Evolutionary conservation across 2,797 vertebrate genomes (phyloP).

Genomic region (Rhinella marina): DNA sequence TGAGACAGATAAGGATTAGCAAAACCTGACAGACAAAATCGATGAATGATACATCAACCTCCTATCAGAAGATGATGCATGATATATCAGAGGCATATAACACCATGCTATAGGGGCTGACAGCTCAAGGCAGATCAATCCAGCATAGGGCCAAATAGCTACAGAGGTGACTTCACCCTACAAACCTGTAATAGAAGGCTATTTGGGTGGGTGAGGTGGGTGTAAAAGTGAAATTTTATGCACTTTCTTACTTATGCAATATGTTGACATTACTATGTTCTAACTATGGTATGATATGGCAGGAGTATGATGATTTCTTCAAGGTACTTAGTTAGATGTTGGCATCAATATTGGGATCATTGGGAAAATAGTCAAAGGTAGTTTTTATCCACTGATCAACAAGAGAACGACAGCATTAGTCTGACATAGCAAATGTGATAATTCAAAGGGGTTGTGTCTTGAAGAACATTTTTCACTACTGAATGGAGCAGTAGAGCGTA

Average conservation of each 20-base stretch:
- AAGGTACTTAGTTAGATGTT: background rate
- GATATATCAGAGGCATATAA: constrained; percentile 44
- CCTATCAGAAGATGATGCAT: constrained; percentile 55
- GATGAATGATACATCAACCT: constrained; percentile 60
- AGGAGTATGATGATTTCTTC: background rate
- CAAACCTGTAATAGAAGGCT: background rate
- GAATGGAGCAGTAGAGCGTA: no score
- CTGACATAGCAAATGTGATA: background rate
- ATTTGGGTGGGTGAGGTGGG: background rate
- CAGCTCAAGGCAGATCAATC: constrained; percentile 36
- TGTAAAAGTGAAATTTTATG: background rate
- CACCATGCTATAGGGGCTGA: constrained; percentile 15
- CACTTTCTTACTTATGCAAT: background rate
- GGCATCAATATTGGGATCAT: background rate
- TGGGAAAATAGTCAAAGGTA: background rate
- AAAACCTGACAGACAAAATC: constrained; percentile 60
- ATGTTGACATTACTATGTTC: background rate
- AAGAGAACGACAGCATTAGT: background rate
- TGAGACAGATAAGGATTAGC: constrained; percentile 60
- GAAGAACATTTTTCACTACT: no score
- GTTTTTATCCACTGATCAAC: background rate
- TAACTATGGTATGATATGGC: background rate
- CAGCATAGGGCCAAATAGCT: background rate
- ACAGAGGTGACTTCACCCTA: background rate
- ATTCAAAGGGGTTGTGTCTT: background rate